A percentile compares a stretch with the other conserved stretches of the same genome.
Evolutionary conservation across 2,113 vertebrate species (phyloP).

Genomic region (Micronycteris hirsuta): DNA sequence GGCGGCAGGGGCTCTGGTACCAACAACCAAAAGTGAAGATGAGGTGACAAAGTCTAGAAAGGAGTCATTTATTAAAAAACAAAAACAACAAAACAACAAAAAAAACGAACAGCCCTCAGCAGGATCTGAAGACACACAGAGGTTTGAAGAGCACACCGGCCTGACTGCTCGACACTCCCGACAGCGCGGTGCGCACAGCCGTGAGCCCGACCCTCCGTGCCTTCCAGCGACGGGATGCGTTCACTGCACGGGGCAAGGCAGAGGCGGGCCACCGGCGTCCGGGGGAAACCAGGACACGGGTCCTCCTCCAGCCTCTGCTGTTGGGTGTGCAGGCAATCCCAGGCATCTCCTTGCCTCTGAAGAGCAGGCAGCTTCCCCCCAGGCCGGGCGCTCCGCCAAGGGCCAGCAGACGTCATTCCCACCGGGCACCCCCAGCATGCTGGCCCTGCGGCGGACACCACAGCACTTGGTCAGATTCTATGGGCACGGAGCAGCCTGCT

Average conservation of each 20-base stretch:
- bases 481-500: not conserved
- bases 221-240: not conserved
- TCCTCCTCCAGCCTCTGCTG: not conserved
- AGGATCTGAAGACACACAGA: not conserved
- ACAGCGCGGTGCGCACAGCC: fast-evolving
- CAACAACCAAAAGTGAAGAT: not conserved
- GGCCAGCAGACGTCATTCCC: not conserved
- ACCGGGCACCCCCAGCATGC: not conserved
- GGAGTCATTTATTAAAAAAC: constrained; percentile 41
- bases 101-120: not conserved
- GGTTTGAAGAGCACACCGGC: not conserved
- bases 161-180: fast-evolving
- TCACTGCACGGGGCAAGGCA: not conserved
- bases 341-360: not conserved
- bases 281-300: not conserved
- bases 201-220: fast-evolving
- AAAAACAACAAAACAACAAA: not conserved
- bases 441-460: not conserved
- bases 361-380: fast-evolving
- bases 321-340: not conserved
- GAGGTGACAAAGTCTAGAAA: constrained; percentile 37
- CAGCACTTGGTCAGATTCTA: fast-evolving
- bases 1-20: not conserved
- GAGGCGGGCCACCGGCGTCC: not conserved
- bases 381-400: not conserved